Percentiles rank a stretch among this genome's conserved stretches.
Conservation (phyloP, 2,113 vertebrate genomes). For the Acanthisitta chloris region DNA sequence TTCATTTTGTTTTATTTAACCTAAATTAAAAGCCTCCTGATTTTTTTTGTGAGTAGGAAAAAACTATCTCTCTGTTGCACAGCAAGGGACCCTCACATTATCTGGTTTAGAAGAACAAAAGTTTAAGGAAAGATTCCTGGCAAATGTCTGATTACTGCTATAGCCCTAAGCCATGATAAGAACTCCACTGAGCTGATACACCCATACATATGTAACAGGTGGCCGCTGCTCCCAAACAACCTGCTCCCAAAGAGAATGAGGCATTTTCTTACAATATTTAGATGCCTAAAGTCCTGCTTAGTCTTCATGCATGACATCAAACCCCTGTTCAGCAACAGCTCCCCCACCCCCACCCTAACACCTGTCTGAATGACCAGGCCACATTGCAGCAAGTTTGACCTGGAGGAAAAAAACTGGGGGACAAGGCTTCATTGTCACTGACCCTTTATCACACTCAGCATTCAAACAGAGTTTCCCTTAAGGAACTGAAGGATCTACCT, state of each 20-base stretch:
- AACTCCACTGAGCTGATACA: neutral
- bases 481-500: neutral
- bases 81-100: neutral
- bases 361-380: neutral
- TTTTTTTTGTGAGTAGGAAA: neutral
- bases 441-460: neutral
- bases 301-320: neutral
- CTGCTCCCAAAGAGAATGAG: neutral
- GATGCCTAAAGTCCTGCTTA: neutral
- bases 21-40: neutral
- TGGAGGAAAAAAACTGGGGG: neutral
- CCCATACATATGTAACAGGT: conserved; percentile 1
- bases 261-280: neutral
- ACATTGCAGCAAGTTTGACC: neutral
- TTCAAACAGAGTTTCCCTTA: neutral
- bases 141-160: conserved; percentile 6
- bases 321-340: neutral
- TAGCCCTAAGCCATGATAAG: conserved; percentile 5
- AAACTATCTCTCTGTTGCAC: neutral
- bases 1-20: conserved; percentile 14
- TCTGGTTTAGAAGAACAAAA: conserved; percentile 1
- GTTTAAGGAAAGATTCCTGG: neutral
- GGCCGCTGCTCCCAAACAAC: neutral
- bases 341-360: neutral
- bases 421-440: neutral